Conservation (phyloP, 2,888 invertebrate species). For the Thysanoteuthis rhombus region DNA sequence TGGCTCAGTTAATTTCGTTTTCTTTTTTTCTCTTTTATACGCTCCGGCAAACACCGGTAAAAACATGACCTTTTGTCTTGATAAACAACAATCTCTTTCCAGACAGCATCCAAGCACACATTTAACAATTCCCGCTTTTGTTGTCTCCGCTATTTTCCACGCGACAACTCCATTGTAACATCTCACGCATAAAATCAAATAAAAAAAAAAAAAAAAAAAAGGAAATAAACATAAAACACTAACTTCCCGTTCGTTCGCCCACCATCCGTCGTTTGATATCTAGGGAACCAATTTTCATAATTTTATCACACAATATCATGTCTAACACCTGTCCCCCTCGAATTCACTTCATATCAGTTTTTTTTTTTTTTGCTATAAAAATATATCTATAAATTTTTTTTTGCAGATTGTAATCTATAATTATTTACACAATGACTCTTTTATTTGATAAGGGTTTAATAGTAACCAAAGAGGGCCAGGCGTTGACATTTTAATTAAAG, state of each 20-base stretch:
- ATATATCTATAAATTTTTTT: no score
- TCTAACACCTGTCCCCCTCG: neutral
- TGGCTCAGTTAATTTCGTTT: neutral
- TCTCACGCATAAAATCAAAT: neutral
- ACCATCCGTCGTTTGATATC: neutral
- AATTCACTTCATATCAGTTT: neutral
- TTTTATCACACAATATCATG: neutral
- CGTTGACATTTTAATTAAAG: no score
- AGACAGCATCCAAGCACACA: neutral
- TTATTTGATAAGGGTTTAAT: neutral
- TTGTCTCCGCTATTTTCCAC: neutral
- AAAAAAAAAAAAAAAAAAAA: neutral
- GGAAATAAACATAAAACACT: no score
- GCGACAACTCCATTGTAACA: neutral
- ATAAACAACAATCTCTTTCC: neutral
- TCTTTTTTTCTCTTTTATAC: neutral
- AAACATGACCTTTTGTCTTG: neutral
- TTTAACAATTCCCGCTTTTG: neutral
- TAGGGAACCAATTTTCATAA: neutral
- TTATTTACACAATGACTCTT: neutral
- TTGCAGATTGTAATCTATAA: neutral
- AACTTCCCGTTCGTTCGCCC: neutral
- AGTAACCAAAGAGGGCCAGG: neutral
- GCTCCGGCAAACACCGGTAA: neutral
- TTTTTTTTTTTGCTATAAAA: no score